These are phyloP conservation scores for Drosophila sordidapex DNA, from an alignment of 2,888 invertebrate genomes.

Conservation along the genomic window DNA sequence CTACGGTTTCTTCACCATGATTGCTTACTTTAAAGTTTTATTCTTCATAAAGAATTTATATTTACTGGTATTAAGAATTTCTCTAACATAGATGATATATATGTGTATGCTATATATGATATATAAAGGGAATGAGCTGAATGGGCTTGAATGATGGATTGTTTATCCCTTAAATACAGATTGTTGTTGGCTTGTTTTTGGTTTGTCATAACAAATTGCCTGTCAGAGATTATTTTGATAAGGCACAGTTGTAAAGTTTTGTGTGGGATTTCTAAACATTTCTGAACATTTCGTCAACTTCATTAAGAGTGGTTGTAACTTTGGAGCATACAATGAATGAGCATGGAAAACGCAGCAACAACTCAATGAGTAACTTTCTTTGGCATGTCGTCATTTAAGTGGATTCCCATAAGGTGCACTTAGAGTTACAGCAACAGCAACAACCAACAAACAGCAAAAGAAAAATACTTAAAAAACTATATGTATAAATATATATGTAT, in stretches of 20 bases:
- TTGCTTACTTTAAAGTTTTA: not conserved
- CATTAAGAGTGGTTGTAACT: conserved; percentile 14
- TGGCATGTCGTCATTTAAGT: conserved; percentile 50
- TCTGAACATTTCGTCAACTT: conserved; percentile 4
- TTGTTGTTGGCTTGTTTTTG: not conserved
- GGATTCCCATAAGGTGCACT: conserved; percentile 51
- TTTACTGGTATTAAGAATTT: not conserved
- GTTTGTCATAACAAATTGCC: conserved; percentile 8
- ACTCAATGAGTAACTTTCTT: conserved; percentile 51
- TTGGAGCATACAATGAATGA: conserved; percentile 1
- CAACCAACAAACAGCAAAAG: conserved; percentile 18
- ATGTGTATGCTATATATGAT: not conserved
- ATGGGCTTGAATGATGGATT: not conserved
- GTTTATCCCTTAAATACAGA: not conserved
- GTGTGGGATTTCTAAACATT: not conserved
- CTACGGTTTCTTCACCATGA: not conserved
- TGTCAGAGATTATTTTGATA: not conserved
- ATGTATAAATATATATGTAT: conserved; percentile 12
- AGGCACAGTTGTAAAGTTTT: not conserved
- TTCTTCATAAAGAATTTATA: not conserved
- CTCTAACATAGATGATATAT: not conserved
- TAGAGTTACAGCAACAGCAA: conserved; percentile 43
- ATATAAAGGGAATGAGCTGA: not conserved
- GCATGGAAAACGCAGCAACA: conserved; percentile 25
- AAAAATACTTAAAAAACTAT: conserved; percentile 16